These are phyloP conservation scores for Coleophora deauratella DNA, from an alignment of 2,888 invertebrate species.

Conservation along the genomic window DNA sequence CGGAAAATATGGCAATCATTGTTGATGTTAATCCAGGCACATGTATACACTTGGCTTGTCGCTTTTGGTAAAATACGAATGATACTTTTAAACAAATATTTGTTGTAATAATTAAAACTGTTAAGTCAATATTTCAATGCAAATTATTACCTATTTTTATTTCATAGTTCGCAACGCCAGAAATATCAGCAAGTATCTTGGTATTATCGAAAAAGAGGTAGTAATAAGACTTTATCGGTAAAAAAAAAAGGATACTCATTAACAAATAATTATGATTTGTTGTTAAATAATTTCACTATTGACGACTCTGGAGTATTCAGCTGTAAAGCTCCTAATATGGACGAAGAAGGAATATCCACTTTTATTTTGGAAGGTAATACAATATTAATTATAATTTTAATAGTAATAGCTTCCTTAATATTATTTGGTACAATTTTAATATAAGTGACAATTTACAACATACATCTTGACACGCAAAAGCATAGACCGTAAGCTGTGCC, in stretches of 20 bases:
- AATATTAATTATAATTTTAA: not conserved
- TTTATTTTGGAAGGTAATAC: constrained; percentile 19
- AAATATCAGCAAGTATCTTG: constrained; percentile 11
- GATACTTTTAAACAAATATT: too few relatives aligned
- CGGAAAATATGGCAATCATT: constrained; percentile 9
- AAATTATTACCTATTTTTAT: too few relatives aligned
- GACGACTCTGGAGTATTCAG: constrained; percentile 27
- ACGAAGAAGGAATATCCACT: constrained; percentile 9
- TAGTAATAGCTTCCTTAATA: not conserved
- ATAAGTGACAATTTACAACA: too few relatives aligned
- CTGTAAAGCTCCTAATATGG: constrained; percentile 14
- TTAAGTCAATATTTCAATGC: too few relatives aligned
- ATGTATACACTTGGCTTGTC: constrained; percentile 13
- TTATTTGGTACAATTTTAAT: too few relatives aligned
- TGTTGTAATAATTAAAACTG: too few relatives aligned
- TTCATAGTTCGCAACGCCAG: too few relatives aligned
- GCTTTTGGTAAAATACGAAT: constrained; percentile 17
- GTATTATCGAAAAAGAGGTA: constrained; percentile 22
- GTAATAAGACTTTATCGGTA: constrained; percentile 1
- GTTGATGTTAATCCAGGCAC: constrained; percentile 11
- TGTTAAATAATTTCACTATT: constrained; percentile 18
- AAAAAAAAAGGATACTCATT: constrained; percentile 4
- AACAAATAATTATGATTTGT: constrained; percentile 19
- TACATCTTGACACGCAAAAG: too few relatives aligned
- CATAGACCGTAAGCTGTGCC: too few relatives aligned